Conservation (phyloP, 53 echinoderm and acorn worm species). For the Mesocentrotus franciscanus region DNA sequence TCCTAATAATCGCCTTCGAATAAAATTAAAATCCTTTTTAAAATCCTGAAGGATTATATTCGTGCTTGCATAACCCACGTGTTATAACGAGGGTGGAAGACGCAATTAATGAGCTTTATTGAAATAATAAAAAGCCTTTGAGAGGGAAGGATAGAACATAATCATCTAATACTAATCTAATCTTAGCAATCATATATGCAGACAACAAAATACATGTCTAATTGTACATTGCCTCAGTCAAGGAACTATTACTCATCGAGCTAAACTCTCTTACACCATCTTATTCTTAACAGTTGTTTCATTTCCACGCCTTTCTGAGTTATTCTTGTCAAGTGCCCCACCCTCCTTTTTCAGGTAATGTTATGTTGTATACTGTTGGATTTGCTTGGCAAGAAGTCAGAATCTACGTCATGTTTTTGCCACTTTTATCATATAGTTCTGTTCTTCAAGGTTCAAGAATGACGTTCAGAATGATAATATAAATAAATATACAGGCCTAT, state of each 20-base stretch:
- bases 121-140: neutral
- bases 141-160: neutral
- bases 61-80: neutral
- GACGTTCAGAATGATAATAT: too few species aligned
- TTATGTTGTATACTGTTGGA: too few species aligned
- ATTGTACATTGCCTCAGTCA: slow-evolving; percentile 29
- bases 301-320: neutral
- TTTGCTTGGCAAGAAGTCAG: too few species aligned
- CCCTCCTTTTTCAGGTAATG: neutral
- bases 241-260: slow-evolving; percentile 1
- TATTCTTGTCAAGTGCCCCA: neutral
- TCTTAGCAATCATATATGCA: slow-evolving; percentile 9
- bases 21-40: neutral
- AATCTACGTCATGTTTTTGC: too few species aligned
- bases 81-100: neutral
- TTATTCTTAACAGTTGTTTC: neutral
- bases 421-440: too few species aligned
- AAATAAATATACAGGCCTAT: too few species aligned
- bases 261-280: neutral
- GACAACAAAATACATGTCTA: slow-evolving; percentile 34
- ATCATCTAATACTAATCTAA: neutral
- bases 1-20: neutral
- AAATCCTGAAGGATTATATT: neutral
- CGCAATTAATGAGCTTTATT: neutral
- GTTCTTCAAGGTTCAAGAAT: too few species aligned